Evolutionary conservation across 2,888 invertebrate genomes (phyloP), one percentile per base, ranked within the genome.

Genomic region (Leptinotarsa juncta): DNA sequence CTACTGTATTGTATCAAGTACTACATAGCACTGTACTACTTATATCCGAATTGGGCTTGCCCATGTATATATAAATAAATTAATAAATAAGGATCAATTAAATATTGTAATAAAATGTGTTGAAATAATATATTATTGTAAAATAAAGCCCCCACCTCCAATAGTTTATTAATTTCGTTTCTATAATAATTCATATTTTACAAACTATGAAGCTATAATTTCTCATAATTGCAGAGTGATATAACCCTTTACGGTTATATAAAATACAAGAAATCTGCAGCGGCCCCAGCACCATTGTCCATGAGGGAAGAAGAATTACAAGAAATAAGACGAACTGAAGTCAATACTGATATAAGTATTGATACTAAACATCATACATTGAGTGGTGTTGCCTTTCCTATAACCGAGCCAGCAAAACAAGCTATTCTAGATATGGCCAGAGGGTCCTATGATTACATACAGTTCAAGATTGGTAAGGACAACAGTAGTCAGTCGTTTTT

Each of bases 281-380:
- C 92, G 67, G 95, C 96, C 0, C 97, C 98, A 0, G 97, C 95
- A 3, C 98, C 98, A 0, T 90, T 99, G 70, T 97, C 98, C 0
- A 91, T 91, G 70, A 92, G 96, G 1, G 97, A 97, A 85, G 96
- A 96, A 84, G 96, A 96, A 82, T 87, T 96, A 53, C 93, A 94
- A 70, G 95, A 95, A 85, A 87, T 97, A 1, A 93, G 93, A 78
- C 92, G 92, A 82, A 92, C 91, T 67, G 94, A 94, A 86, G 85
- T 89, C 23, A 87, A 89, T 48, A 94, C 95, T 0, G 94, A 95
- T 81, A 94, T 95, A 77, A 93, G 93, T 78, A 92, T 96, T 3
- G 94, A 95, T 84, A 93, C 94, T 0, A 92, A 95, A 82, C 96
- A 96, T 83, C 97, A 97, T 83, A 97, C 97, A 0, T 90, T 98